Conservation (phyloP, 1,140 invertebrate genomes). For the Eubasilissa regina region DNA sequence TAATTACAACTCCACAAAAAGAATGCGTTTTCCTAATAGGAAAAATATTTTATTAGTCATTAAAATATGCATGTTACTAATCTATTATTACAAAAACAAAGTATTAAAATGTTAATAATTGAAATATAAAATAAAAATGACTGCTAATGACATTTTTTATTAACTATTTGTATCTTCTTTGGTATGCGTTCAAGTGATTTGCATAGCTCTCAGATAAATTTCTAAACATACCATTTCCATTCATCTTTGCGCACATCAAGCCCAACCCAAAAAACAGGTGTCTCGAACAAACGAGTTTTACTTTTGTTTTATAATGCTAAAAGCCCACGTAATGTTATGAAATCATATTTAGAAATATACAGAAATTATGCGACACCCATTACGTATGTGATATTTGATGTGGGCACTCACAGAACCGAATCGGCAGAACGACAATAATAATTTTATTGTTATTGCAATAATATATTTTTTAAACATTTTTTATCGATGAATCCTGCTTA, state of each 20-base stretch:
- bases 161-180: too few relatives aligned
- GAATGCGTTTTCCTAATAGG: too few relatives aligned
- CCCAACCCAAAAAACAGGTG: not conserved
- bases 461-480: not conserved
- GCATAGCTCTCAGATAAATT: not conserved
- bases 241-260: not conserved
- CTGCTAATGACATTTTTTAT: too few relatives aligned
- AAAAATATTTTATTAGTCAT: too few relatives aligned
- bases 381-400: not conserved
- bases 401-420: not conserved
- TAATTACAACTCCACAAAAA: too few relatives aligned
- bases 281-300: not conserved
- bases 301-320: too few relatives aligned
- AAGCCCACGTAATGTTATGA: not conserved
- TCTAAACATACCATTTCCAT: not conserved
- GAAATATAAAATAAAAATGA: too few relatives aligned
- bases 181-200: not conserved
- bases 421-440: not conserved
- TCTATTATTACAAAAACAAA: too few relatives aligned
- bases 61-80: too few relatives aligned
- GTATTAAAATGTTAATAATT: too few relatives aligned
- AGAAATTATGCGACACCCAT: conserved; percentile 3
- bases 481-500: too few relatives aligned
- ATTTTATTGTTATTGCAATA: not conserved
- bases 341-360: not conserved